phyloP scores from a whole-genome alignment of 2,888 invertebrate genomes.

The Galerucella pusilla region DNA sequence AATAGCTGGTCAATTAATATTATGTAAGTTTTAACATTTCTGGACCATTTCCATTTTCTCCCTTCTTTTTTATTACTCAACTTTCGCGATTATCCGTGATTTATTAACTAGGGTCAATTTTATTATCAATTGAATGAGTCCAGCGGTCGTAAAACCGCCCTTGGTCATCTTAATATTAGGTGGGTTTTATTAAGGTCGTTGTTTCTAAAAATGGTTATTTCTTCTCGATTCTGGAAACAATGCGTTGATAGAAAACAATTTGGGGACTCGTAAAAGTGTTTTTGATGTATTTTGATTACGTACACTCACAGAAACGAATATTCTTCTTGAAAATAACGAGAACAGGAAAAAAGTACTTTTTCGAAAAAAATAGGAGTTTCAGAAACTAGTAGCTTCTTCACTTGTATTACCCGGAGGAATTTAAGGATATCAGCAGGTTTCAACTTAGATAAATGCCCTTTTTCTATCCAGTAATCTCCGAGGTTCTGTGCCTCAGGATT shows the following conservation, averaged over 20 bases:
- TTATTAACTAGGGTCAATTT: constrained; percentile 30
- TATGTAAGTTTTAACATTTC: background rate
- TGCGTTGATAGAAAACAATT: constrained; percentile 5
- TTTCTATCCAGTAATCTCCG: too few species aligned
- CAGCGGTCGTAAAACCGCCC: constrained; percentile 17
- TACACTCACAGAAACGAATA: background rate
- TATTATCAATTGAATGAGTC: constrained; percentile 29
- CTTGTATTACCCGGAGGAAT: too few species aligned
- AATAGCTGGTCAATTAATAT: too few species aligned
- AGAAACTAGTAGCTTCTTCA: too few species aligned
- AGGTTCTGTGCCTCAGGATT: too few species aligned
- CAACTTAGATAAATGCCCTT: too few species aligned
- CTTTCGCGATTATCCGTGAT: constrained; percentile 28
- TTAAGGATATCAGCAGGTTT: too few species aligned
- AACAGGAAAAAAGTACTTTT: background rate
- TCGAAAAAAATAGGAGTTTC: background rate
- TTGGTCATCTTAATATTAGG: constrained; percentile 10
- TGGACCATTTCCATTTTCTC: background rate
- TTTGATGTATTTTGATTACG: background rate
- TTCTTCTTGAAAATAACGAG: background rate
- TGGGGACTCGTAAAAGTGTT: background rate
- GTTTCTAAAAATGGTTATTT: background rate
- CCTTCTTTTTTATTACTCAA: constrained; percentile 14
- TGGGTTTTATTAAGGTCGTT: constrained; percentile 6
- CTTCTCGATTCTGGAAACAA: constrained; percentile 2